Evolutionary conservation across 2,888 invertebrate genomes (phyloP).

Genomic region (Linnaemya vulpina): DNA sequence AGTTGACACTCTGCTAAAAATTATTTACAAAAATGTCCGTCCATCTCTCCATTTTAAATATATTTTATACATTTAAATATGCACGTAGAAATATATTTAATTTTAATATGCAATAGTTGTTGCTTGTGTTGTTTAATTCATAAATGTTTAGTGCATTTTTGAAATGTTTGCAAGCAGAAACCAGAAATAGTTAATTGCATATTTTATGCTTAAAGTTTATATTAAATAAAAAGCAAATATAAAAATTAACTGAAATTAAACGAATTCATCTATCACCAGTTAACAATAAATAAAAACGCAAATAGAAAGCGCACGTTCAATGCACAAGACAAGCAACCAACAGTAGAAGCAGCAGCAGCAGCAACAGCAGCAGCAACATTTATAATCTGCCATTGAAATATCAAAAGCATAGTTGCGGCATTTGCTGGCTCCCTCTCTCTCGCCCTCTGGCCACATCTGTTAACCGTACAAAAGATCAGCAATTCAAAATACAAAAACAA

Average conservation of each 20-base stretch:
- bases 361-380: conserved; percentile 14
- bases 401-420: conserved; percentile 9
- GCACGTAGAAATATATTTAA: not conserved
- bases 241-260: conserved; percentile 66
- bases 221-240: conserved; percentile 43
- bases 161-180: conserved; percentile 29
- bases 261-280: conserved; percentile 69
- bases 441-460: not conserved
- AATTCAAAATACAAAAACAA: conserved; percentile 40
- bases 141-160: conserved; percentile 19
- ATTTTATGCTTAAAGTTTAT: conserved; percentile 46
- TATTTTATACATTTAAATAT: not conserved
- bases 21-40: conserved; percentile 46
- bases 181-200: conserved; percentile 39
- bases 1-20: conserved; percentile 56
- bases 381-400: conserved; percentile 1
- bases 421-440: not conserved
- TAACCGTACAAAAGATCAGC: conserved; percentile 32
- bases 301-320: conserved; percentile 73
- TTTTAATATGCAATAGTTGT: conserved; percentile 61
- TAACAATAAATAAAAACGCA: conserved; percentile 71
- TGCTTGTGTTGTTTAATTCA: conserved; percentile 51
- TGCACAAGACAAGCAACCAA: not conserved
- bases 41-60: conserved; percentile 9
- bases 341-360: conserved; percentile 13